Evolutionary conservation across 2,113 vertebrate species (phyloP), one percentile per base, ranked within the genome.

Genomic region (Alces alces): DNA sequence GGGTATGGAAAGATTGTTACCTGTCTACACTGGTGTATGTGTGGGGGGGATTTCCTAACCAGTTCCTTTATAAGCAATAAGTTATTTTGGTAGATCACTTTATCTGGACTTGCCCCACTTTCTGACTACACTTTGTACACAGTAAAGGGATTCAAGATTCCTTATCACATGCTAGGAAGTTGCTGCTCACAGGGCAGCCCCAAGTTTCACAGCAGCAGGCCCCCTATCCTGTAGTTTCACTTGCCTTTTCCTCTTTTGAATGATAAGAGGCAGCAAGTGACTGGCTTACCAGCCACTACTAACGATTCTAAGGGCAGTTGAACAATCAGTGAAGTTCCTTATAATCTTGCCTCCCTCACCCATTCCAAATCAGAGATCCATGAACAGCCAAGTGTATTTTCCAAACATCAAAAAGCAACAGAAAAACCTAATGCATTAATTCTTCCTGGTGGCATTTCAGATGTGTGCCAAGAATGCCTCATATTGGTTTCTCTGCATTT

Each of bases 341-440:
- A 30, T 96, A 80, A 43, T 73, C 28, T 84, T 96, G 47, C 58
- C 36, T 92, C 6, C 57, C 28, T 93, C 21, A n/a, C 23, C n/a
- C 23, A 89, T 50, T 88, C 50, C 83, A 97, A 94, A 86, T 96
- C 64, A 97, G 70, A 95, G 52, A 89, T 82, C 33, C 94, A n/a
- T 89, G 52, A 89, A 45, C 36, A 94, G 15, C 52, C 52, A 80
- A 92, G 33, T 88, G 28, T 89, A 92, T 89, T 89, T 86, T 80
- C 39, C 79, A 92, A 92, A 96, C 28, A 64, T 17, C 23, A 89
- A 86, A 78, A 89, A 52, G 23, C 45, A 89, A 8, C 25, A 23
- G 17, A 30, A 97, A 96, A 93, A 58, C n/a, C 36, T 82, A 86
- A 7, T 55, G 27, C 80, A 93, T 64, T 90, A 52, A 84, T 93